Evolutionary conservation across 2,888 invertebrate genomes (phyloP), one percentile per base, ranked within the genome.

Genomic region (Eucriotettix oculatus): DNA sequence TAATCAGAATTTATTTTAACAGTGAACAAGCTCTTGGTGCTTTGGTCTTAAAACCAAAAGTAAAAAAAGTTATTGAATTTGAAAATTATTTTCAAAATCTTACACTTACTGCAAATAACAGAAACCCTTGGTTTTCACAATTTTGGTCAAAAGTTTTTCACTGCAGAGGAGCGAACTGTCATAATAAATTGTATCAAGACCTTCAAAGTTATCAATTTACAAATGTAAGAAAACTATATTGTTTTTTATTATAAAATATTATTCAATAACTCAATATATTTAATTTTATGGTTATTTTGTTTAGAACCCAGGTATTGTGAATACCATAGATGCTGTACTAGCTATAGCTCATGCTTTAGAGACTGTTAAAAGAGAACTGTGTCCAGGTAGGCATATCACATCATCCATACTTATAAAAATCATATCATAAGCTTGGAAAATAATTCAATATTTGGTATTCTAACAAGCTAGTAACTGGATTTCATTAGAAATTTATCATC

Each of bases 71-170:
- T 10, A 56, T 62, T 10, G 66, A 67, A 40, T 69, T 69, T 60
- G 66, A 65, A 53, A 61, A 67, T 10, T 62, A 68, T 58, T 68
- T 69, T 59, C 63, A 62, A 9, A 62, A 58, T 14, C 65, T 69
- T 10, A 63, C 62, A 10, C 65, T 68, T 1, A 65, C 61, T 43
- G 67, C 65, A 40, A 70, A 73, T 61, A 62, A 61, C 0, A 62
- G 66, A 12, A 73, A 75, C 62, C 74, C 74, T 2, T 76, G 75
- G 75, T 75, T 75, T 66, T 63, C 67, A n/a, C 72, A 74, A 58
- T 73, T 71, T 64, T 74, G 72, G 69, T 60, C 63, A n/a, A 59
- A 63, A 41, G 68, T 72, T 17, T 70, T 69, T 60, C 67, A 73
- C 56, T 74, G 74, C 64, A 62, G 66, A 16, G 69, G 69, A 9